Conservation (phyloP, 2,888 invertebrate species). For the Hipparchia sbordonii region DNA sequence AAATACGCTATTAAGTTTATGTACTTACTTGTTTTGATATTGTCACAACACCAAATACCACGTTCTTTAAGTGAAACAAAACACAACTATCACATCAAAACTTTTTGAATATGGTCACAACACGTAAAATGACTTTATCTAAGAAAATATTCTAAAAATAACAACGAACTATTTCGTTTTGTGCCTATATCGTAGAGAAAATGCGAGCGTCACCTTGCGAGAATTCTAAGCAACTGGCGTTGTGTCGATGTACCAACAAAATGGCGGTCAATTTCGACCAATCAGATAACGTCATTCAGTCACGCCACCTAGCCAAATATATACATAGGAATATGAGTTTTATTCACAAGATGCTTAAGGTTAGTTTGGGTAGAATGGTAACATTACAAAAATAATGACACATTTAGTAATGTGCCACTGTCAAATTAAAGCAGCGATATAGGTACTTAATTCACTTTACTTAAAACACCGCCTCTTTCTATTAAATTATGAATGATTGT, state of each 20-base stretch:
- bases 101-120: constrained; percentile 7
- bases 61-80: not conserved
- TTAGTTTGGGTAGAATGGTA: constrained; percentile 3
- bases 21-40: not conserved
- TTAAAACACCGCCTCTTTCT: too few relatives aligned
- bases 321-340: constrained; percentile 12
- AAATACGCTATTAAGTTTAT: not conserved
- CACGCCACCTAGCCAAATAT: constrained; percentile 13
- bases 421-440: constrained; percentile 10
- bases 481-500: too few relatives aligned
- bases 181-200: constrained; percentile 3
- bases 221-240: constrained; percentile 1
- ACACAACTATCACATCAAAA: constrained; percentile 3
- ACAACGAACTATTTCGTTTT: not conserved
- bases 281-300: constrained; percentile 16
- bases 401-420: constrained; percentile 6
- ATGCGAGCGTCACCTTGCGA: not conserved
- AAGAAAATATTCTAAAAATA: not conserved
- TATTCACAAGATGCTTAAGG: not conserved
- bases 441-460: too few relatives aligned
- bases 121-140: constrained; percentile 5
- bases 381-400: constrained; percentile 3
- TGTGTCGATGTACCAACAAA: constrained; percentile 11
- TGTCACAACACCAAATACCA: too few relatives aligned
- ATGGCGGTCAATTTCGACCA: constrained; percentile 11